phyloP scores from a whole-genome alignment of 2,888 invertebrate species.

The Mantis religiosa region DNA sequence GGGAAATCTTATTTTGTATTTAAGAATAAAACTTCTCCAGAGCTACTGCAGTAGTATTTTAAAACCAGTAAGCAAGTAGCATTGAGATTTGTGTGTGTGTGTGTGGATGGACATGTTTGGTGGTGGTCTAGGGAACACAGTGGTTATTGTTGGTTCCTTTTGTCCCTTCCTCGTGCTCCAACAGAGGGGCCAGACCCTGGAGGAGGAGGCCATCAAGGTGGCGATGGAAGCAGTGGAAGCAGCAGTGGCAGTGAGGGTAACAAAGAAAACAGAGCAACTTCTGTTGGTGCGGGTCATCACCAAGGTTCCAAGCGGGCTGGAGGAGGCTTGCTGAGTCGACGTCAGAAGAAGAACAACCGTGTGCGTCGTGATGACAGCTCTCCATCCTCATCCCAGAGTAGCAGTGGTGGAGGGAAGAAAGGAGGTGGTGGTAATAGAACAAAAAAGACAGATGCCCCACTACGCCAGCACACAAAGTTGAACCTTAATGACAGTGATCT shows the following conservation, averaged over 20 bases:
- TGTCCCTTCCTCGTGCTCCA: background rate
- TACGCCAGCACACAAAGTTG: conserved; percentile 44
- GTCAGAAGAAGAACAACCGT: conserved; percentile 53
- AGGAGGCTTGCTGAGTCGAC: conserved; percentile 43
- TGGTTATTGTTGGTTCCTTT: conserved; percentile 31
- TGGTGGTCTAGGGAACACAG: background rate
- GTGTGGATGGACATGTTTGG: background rate
- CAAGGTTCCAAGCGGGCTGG: conserved; percentile 6
- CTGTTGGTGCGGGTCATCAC: background rate
- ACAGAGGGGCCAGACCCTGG: conserved; percentile 47
- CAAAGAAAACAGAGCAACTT: conserved; percentile 36
- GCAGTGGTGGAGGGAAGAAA: background rate
- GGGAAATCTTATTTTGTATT: background rate
- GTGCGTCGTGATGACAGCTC: conserved; percentile 35
- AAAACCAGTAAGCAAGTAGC: background rate
- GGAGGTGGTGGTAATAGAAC: background rate
- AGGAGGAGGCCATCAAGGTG: conserved; percentile 37
- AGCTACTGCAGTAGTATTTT: background rate
- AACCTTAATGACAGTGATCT: conserved; percentile 53
- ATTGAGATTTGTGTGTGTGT: background rate
- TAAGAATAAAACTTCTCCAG: background rate
- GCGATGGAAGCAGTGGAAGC: conserved; percentile 34
- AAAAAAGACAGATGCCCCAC: conserved; percentile 34
- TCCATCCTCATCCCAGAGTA: conserved; percentile 29
- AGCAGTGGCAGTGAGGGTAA: conserved; percentile 40